Conservation (phyloP, 1,140 invertebrate species). For the Drosophila azteca region DNA sequence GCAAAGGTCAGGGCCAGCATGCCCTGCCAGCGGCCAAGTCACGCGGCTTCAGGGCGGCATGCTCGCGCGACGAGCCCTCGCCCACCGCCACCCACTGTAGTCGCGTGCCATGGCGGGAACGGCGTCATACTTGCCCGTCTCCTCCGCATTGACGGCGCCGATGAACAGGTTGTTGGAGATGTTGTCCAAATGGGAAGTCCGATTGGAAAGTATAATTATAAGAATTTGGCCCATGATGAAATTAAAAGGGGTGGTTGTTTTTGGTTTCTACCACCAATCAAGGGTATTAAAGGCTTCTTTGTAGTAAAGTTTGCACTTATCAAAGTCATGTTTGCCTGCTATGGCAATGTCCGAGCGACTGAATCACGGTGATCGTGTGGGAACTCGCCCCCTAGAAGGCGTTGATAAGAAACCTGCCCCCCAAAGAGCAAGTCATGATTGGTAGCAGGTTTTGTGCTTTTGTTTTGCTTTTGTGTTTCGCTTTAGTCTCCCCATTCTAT, state of each 20-base stretch:
- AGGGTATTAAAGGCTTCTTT: too few relatives aligned
- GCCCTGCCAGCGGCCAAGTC: conserved; percentile 97
- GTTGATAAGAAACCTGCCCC: not conserved
- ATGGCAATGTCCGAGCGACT: too few relatives aligned
- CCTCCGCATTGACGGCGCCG: conserved; percentile 96
- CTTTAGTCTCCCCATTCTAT: not conserved
- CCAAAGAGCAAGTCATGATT: conserved; percentile 13
- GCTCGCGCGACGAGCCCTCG: conserved; percentile 95
- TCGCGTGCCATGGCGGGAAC: conserved; percentile 97
- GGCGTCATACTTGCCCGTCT: conserved; percentile 92
- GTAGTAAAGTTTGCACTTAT: too few relatives aligned
- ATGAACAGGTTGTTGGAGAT: conserved; percentile 99
- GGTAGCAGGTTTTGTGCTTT: not conserved
- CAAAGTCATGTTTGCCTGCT: too few relatives aligned
- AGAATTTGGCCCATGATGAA: too few relatives aligned
- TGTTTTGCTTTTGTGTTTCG: conserved; percentile 29
- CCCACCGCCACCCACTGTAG: conserved; percentile 99
- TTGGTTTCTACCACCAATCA: too few relatives aligned
- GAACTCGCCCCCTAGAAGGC: too few relatives aligned
- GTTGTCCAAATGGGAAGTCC: conserved; percentile 99
- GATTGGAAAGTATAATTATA: too few relatives aligned
- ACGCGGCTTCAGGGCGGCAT: conserved; percentile 98
- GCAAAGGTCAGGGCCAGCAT: conserved; percentile 98
- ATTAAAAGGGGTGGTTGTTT: too few relatives aligned
- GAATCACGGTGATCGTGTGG: not conserved